Evolutionary conservation across 2,113 vertebrate genomes (phyloP), one percentile per base, ranked within the genome.

Genomic region (Brienomyrus longianalis): DNA sequence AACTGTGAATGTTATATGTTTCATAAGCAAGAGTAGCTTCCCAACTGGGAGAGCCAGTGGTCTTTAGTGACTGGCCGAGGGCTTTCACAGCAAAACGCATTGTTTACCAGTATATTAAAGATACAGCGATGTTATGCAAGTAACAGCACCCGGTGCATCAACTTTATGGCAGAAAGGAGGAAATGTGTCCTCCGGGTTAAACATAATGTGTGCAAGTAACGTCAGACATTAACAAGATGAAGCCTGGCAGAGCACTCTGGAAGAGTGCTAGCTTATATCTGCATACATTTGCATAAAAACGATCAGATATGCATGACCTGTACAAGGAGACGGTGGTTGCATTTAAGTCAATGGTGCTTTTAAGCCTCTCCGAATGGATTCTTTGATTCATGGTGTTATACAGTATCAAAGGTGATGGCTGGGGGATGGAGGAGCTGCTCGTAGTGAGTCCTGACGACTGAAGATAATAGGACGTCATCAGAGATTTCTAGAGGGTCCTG

Each of bases 201-300:
- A 80, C 2, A 4, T 19, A 80, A 43, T 43, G 17, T 39, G 74
- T 43, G 35, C 74, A 39, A 4, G 31, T 80, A 43, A 50, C 83
- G 3, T 70, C 27, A 70, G n/a, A 70, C 62, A 70, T 5, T 3
- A 1, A 70, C n/a, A 31, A 70, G 9, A 70, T n/a, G 3, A 31
- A 86, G 48, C 48, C 83, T 47, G 7, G 83, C n/a, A 6, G 83
- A 86, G 27, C 83, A 48, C 17, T 86, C n/a, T 5, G 48, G 47
- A 31, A 17, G 45, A 51, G 21, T 86, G 45, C 23, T 48, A 4
- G 23, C 11, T 51, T n/a, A 48, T 27, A 80, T 43, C 35, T 80
- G 74, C 74, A 43, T 80, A 80, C 39, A 80, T 86, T 86, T 86
- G 83, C 45, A 86, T 50, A 86, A 86, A 48, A 48, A 5, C 83